Base-by-base conservation (phyloP, 2,113 vertebrate genomes). In the Sylvia atricapilla region DNA sequence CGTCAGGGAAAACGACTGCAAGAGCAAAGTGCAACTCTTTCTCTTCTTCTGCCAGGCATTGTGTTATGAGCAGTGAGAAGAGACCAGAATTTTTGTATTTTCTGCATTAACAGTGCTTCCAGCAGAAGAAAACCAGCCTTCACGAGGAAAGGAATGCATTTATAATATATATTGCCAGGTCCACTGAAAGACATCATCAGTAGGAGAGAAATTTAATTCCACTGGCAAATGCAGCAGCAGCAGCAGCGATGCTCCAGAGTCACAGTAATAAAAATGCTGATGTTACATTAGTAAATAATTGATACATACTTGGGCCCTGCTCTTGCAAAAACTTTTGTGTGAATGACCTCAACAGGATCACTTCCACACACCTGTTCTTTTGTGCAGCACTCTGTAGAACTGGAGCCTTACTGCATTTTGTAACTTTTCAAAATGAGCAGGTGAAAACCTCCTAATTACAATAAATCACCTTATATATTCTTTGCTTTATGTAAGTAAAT, bases 181-280 rank as follows among this genome's bases (percentile, higher is more conserved):
- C 46, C 44, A 84, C 50, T 46, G 58, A 93, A 87, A 14, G 25
- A 31, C 55, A 35, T 89, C 47, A 76, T 60, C n/a, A 70, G 15
- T 20, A 73, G 27, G 22, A 43, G 31, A 78, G 35, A 68, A 78
- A 79, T 66, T 82, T 60, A 77, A 49, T 90, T 56, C 41, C 27
- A 15, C 53, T 83, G 62, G 33, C 47, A 96, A 93, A 75, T 75
- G 56, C 27, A 87, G 79, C 70, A 78, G 81, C 70, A 78, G 81
- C 73, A 78, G 30, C 60, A 68, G 74, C 63, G 89, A 79, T 56
- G 19, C 27, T 69, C 44, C 46, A 44, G 83, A 50, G 22, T 58
- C 6, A 2, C 31, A 73, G 53, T 3, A 69, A 75, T 28, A 64
- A 92, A 90, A 92, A 44, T 24, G 7, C n/a, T 90, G 8, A 50